Percentiles rank a stretch among this genome's conserved stretches.
These are phyloP conservation scores for Gymnocephalus cernua DNA, from an alignment of 2,113 vertebrate genomes.

Conservation along the genomic window DNA sequence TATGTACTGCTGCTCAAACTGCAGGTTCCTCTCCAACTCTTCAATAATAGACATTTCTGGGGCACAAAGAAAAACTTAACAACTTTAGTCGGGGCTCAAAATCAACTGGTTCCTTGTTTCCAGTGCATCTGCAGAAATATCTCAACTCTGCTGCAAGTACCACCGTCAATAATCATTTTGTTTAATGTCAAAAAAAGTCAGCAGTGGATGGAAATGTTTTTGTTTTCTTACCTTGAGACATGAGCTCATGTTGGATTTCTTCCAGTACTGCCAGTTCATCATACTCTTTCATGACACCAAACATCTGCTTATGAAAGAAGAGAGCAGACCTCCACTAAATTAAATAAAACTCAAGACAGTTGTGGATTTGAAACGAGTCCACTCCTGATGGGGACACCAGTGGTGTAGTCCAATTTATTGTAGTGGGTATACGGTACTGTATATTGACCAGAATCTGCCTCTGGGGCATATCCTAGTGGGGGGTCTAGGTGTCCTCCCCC, in stretches of 20 bases:
- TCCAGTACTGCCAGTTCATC: constrained; percentile 88
- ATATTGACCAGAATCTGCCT: too few species aligned
- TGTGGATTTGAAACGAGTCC: too few species aligned
- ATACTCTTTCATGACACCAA: constrained; percentile 73
- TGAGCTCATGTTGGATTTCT: constrained; percentile 92
- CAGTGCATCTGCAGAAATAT: neutral
- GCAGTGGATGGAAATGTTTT: neutral
- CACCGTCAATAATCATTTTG: neutral
- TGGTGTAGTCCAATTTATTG: too few species aligned
- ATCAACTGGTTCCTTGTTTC: neutral
- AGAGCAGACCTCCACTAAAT: neutral
- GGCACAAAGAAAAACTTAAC: neutral
- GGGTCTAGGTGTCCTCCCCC: too few species aligned
- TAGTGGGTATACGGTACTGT: too few species aligned
- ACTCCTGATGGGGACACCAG: too few species aligned
- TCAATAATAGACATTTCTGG: constrained; percentile 87
- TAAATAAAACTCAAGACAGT: neutral
- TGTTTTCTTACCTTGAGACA: constrained; percentile 85
- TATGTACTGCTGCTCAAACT: constrained; percentile 90
- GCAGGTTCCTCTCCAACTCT: constrained; percentile 89
- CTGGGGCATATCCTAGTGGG: too few species aligned
- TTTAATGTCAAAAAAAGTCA: neutral
- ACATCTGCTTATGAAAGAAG: constrained; percentile 62
- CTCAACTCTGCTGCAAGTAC: too few species aligned
- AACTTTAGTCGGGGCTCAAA: neutral